A percentile compares a stretch with the other conserved stretches of the same genome.
phyloP scores from a whole-genome alignment of 2,797 vertebrate species.

The Glossophaga mutica region DNA sequence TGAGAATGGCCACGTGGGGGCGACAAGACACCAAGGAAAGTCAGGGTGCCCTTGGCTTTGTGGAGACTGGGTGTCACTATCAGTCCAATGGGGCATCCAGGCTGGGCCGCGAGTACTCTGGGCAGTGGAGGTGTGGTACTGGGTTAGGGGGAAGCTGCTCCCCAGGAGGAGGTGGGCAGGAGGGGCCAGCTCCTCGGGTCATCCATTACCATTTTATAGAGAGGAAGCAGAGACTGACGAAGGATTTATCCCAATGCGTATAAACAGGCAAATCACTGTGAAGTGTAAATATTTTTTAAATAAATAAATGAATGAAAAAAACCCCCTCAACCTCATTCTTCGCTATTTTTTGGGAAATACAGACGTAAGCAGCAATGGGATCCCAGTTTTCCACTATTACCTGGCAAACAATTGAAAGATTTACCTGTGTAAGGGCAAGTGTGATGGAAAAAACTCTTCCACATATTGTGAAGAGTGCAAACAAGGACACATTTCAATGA shows the following conservation, averaged over 20 bases:
- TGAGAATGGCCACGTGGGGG: neutral
- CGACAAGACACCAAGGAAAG: neutral
- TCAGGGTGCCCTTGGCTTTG: neutral
- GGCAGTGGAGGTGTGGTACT: neutral
- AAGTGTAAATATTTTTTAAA: neutral
- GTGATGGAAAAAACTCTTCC: neutral
- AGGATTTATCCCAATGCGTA: neutral
- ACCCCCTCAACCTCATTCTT: neutral
- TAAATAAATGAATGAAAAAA: neutral
- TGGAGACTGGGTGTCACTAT: neutral
- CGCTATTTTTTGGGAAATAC: neutral
- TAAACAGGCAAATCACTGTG: neutral
- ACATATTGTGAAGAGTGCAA: neutral
- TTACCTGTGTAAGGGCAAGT: neutral
- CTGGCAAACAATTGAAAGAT: neutral
- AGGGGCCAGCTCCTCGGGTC: rapidly evolving
- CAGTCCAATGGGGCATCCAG: neutral
- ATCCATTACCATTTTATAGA: neutral
- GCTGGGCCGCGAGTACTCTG: rapidly evolving
- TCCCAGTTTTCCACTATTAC: neutral
- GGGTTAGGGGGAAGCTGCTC: neutral
- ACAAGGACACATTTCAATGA: neutral
- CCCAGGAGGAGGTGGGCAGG: neutral
- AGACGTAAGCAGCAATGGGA: neutral
- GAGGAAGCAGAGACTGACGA: neutral